Conservation (phyloP, 1,140 invertebrate species). For the Tribolium madens region DNA sequence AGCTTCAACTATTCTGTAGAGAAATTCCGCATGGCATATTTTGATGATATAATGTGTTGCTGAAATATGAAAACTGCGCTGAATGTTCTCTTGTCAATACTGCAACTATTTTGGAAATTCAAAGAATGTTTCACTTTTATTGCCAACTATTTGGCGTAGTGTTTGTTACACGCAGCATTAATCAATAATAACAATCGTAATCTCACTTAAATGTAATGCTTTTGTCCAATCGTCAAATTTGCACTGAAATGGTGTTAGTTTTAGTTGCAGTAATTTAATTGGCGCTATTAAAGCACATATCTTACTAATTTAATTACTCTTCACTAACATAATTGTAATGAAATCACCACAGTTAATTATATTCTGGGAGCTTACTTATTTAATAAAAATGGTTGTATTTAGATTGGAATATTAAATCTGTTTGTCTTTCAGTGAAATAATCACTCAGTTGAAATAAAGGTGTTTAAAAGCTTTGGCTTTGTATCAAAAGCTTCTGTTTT, state of each 20-base stretch:
- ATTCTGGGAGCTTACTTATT: too few species aligned
- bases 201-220: not conserved
- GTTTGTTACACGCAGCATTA: not conserved
- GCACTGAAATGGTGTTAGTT: not conserved
- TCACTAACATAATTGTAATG: not conserved
- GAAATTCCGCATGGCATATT: slow-evolving; percentile 32
- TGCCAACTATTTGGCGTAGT: not conserved
- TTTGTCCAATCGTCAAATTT: not conserved
- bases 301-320: slow-evolving; percentile 11
- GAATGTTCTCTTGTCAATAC: slow-evolving; percentile 20
- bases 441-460: not conserved
- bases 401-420: not conserved
- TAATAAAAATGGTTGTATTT: not conserved
- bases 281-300: not conserved
- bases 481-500: not conserved
- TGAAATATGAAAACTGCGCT: slow-evolving; percentile 29
- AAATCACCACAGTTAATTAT: not conserved
- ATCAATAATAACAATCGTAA: not conserved
- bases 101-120: slow-evolving; percentile 20
- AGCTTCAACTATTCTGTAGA: slow-evolving; percentile 14
- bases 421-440: not conserved
- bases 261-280: slow-evolving; percentile 10
- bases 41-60: slow-evolving; percentile 7
- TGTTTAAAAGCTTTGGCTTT: not conserved
- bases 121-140: slow-evolving; percentile 12